phyloP scores from a whole-genome alignment of 2,113 vertebrate genomes.

The Empidonax alnorum region DNA sequence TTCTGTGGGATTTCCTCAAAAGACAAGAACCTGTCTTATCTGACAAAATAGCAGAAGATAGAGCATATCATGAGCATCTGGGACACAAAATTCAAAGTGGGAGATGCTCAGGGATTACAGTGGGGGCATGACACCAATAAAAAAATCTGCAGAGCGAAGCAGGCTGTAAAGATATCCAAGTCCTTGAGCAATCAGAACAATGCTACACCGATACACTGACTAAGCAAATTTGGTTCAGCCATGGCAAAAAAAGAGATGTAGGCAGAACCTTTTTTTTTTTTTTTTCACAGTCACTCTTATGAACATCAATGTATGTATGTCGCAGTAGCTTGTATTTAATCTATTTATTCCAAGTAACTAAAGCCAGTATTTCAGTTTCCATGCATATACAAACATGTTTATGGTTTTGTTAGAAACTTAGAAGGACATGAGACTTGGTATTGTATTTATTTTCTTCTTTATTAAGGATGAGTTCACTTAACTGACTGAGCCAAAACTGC shows the following conservation, averaged over 20 bases:
- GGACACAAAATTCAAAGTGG: not conserved
- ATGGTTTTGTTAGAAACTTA: conserved; percentile 48
- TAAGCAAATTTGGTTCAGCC: not conserved
- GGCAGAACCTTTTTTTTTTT: not conserved
- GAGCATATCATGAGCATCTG: not conserved
- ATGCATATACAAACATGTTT: not conserved
- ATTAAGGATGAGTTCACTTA: conserved; percentile 33
- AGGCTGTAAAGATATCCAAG: not conserved
- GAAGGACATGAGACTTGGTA: not conserved
- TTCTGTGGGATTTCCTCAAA: not conserved
- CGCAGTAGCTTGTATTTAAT: not conserved
- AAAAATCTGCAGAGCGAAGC: not conserved
- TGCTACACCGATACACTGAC: not conserved
- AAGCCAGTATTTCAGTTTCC: conserved; percentile 21
- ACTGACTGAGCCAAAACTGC: conserved; percentile 53
- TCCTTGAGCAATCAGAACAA: not conserved
- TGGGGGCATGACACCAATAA: not conserved
- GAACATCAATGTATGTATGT: not conserved
- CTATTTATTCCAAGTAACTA: conserved; percentile 7
- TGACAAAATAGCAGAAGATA: not conserved
- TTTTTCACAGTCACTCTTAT: not conserved
- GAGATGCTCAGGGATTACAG: not conserved
- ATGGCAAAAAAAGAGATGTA: not conserved
- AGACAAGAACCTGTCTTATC: not conserved
- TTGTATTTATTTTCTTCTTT: conserved; percentile 52